Evolutionary conservation across 2,113 vertebrate genomes (phyloP).

Genomic region (Nestor notabilis): DNA sequence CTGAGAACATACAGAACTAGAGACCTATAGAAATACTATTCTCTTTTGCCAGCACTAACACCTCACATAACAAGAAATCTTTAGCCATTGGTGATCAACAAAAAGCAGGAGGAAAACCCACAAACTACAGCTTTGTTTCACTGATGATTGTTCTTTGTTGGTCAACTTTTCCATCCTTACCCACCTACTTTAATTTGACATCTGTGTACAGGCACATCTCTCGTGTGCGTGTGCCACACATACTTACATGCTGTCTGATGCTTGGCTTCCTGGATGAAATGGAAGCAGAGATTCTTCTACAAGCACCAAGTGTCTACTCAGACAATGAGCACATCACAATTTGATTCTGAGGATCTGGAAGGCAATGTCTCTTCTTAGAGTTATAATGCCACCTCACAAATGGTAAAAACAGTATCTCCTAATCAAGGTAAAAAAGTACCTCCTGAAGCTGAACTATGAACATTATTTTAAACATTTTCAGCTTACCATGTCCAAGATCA

Average conservation of each 20-base stretch:
- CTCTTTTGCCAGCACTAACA: not conserved
- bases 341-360: not conserved
- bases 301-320: not conserved
- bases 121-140: not conserved
- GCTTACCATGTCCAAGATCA: not conserved
- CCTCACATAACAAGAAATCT: not conserved
- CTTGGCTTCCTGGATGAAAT: not conserved
- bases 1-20: not conserved
- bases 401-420: not conserved
- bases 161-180: not conserved
- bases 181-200: not conserved
- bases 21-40: not conserved
- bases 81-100: not conserved
- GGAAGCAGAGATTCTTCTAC: not conserved
- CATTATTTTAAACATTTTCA: not conserved
- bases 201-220: not conserved
- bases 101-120: not conserved
- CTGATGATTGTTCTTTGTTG: not conserved
- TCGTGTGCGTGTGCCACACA: not conserved
- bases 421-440: not conserved
- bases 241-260: not conserved
- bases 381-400: not conserved
- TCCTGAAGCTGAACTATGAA: not conserved
- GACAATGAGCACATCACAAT: not conserved
- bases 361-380: not conserved